Conservation (phyloP, 1,140 invertebrate genomes). For the Pseudomyrmex sp. region DNA sequence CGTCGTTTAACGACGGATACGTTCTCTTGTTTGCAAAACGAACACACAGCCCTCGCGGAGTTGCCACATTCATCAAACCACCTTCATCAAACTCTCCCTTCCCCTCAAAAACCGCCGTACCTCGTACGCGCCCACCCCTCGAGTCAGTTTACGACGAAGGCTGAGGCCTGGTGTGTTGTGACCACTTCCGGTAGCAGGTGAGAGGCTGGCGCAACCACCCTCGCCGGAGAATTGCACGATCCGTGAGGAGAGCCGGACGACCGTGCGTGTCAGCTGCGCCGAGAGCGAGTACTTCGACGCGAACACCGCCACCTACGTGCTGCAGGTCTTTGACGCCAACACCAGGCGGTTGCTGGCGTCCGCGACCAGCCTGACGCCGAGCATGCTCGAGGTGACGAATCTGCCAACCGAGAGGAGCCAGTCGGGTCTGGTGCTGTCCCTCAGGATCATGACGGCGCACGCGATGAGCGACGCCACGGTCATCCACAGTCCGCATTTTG, state of each 20-base stretch:
- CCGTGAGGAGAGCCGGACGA: conserved; percentile 82
- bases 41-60: neutral
- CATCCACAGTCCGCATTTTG: conserved; percentile 82
- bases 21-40: neutral
- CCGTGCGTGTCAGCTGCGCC: conserved; percentile 84
- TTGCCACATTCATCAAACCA: neutral
- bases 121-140: conserved; percentile 7
- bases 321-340: conserved; percentile 86
- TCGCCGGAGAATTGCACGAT: conserved; percentile 85
- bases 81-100: neutral
- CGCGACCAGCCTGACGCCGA: conserved; percentile 84
- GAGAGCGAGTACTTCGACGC: conserved; percentile 80
- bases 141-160: conserved; percentile 60
- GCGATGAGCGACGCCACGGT: conserved; percentile 86
- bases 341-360: conserved; percentile 85
- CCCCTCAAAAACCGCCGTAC: neutral
- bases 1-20: neutral
- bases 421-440: conserved; percentile 84
- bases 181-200: conserved; percentile 78
- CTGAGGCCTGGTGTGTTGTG: conserved; percentile 72
- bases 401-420: conserved; percentile 82
- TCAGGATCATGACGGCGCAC: conserved; percentile 85
- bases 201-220: conserved; percentile 79
- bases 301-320: conserved; percentile 84
- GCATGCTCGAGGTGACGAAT: conserved; percentile 84